Evolutionary conservation across 35 echinoderm and acorn worm genomes (phyloP).

Genomic region (Acanthaster planci): DNA sequence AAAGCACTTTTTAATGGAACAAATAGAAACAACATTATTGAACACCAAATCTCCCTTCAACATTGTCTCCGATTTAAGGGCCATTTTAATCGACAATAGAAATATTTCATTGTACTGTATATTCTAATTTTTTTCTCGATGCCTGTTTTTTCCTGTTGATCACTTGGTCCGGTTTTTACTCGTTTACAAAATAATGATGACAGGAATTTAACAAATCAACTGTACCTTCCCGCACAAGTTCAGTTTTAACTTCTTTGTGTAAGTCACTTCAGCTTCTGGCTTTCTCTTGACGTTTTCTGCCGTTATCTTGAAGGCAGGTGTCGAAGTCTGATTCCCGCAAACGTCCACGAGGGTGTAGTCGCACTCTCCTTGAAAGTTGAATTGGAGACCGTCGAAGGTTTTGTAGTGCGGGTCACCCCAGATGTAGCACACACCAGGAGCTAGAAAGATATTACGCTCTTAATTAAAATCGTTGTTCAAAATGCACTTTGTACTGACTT

Average conservation of each 20-base stretch:
- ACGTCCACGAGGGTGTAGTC: constrained; percentile 65
- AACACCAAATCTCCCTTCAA: too few species aligned
- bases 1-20: neutral
- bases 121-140: too few species aligned
- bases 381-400: constrained; percentile 63
- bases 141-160: too few species aligned
- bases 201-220: neutral
- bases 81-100: too few species aligned
- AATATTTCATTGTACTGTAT: too few species aligned
- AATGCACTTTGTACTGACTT: too few species aligned
- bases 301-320: constrained; percentile 36
- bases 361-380: constrained; percentile 74
- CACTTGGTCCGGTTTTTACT: too few species aligned
- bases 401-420: constrained; percentile 76
- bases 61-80: too few species aligned
- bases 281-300: constrained; percentile 62
- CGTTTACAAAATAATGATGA: too few species aligned
- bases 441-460: constrained; percentile 28
- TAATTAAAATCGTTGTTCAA: too few species aligned
- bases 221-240: constrained; percentile 7
- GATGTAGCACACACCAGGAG: constrained; percentile 55
- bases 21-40: too few species aligned
- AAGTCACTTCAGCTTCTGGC: constrained; percentile 51
- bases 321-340: constrained; percentile 41
- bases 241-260: constrained; percentile 31